These are phyloP conservation scores for Empidonax alnorum DNA, from an alignment of 2,113 vertebrate genomes.

Conservation along the genomic window DNA sequence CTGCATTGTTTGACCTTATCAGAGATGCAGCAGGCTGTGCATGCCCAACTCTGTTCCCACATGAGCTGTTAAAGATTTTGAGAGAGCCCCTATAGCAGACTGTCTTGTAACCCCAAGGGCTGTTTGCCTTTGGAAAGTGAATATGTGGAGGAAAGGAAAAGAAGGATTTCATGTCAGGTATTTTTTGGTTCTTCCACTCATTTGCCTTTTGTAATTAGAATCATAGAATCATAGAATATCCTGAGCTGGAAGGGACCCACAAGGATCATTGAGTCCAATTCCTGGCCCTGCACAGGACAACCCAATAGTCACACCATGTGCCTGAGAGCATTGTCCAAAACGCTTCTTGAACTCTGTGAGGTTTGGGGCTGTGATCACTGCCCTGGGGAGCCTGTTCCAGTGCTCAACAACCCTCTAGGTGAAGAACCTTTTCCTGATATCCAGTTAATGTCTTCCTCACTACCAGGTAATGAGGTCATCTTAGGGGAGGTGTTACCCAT, in stretches of 20 bases:
- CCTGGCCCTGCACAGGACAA: neutral
- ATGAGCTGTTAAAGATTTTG: neutral
- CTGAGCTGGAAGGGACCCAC: neutral
- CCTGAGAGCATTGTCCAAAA: neutral
- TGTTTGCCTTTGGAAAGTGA: neutral
- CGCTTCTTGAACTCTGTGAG: neutral
- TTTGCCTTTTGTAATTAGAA: neutral
- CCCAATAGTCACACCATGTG: neutral
- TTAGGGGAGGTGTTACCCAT: neutral
- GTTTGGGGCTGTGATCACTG: neutral
- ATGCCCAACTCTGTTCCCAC: neutral
- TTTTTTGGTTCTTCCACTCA: neutral
- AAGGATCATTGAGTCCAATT: neutral
- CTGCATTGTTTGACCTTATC: neutral
- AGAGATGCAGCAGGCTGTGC: neutral
- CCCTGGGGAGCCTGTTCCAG: neutral
- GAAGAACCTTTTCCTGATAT: neutral
- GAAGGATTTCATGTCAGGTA: neutral
- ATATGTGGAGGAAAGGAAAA: neutral
- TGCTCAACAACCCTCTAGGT: neutral
- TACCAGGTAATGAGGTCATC: neutral
- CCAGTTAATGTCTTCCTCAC: neutral
- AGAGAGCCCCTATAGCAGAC: neutral
- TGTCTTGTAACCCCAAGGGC: neutral
- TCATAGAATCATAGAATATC: neutral